Percentiles rank a stretch among this genome's conserved stretches.
Conservation (phyloP, 2,113 vertebrate genomes). For the Podiceps cristatus region DNA sequence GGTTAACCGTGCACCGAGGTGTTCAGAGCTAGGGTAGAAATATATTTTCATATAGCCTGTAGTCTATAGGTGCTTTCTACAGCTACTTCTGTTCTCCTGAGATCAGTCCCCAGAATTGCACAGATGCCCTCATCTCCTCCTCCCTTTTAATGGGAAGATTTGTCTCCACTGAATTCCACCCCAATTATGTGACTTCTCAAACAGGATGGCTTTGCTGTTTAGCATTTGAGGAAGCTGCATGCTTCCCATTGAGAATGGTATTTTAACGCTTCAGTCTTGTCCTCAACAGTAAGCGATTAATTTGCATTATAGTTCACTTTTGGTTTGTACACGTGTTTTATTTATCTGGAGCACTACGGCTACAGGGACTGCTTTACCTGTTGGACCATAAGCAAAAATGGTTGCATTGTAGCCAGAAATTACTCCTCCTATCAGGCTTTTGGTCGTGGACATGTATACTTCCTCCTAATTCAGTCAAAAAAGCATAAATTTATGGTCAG, state of each 20-base stretch:
- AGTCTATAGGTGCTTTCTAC: not conserved
- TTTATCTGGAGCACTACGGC: not conserved
- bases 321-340: not conserved
- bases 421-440: slow-evolving; percentile 67
- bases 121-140: not conserved
- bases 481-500: not conserved
- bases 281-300: not conserved
- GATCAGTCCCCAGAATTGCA: not conserved
- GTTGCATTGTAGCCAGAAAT: slow-evolving; percentile 76
- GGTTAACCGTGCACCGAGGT: not conserved
- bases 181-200: not conserved
- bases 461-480: slow-evolving; percentile 63
- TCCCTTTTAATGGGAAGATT: not conserved
- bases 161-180: not conserved
- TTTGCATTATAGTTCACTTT: not conserved
- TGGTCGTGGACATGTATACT: slow-evolving; percentile 63
- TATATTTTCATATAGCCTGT: not conserved
- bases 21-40: not conserved
- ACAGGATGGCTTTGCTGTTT: not conserved
- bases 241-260: not conserved
- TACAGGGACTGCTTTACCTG: slow-evolving; percentile 61
- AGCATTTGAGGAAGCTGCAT: not conserved
- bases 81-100: not conserved
- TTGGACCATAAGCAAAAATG: slow-evolving; percentile 71
- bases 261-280: not conserved